Percentiles rank a stretch among this genome's conserved stretches.
Conservation (phyloP, 2,113 vertebrate genomes). For the Oxyura jamaicensis region DNA sequence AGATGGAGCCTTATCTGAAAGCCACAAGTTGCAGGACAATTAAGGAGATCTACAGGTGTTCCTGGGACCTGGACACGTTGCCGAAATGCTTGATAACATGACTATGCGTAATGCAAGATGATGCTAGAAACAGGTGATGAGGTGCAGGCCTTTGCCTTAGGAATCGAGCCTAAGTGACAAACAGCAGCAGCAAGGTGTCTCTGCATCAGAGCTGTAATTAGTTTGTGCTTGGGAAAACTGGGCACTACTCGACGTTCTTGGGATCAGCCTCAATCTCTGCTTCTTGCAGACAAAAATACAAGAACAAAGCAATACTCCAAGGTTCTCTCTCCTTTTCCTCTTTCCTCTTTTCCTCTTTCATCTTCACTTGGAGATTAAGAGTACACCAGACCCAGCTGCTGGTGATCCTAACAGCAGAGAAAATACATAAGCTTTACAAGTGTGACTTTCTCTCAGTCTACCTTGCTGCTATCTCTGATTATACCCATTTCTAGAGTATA, state of each 20-base stretch:
- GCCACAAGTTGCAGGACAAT: not conserved
- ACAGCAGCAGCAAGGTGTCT: not conserved
- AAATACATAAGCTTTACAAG: not conserved
- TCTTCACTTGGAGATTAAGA: not conserved
- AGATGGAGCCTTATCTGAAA: not conserved
- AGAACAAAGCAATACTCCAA: not conserved
- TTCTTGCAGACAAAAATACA: not conserved
- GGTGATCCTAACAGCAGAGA: not conserved
- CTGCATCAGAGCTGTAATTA: not conserved
- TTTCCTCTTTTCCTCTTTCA: not conserved
- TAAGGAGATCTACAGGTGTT: not conserved
- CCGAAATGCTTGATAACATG: not conserved
- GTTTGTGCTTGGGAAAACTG: not conserved
- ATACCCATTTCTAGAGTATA: not conserved
- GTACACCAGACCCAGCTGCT: not conserved
- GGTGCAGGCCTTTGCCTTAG: too few relatives aligned
- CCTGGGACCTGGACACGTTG: not conserved
- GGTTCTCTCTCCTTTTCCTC: not conserved
- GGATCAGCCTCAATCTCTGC: not conserved
- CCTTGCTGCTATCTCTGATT: not conserved
- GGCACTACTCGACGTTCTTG: not conserved
- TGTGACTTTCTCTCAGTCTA: not conserved
- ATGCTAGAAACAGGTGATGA: not conserved
- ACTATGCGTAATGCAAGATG: not conserved
- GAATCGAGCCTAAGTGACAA: not conserved